Evolutionary conservation across 2,113 vertebrate species (phyloP), one percentile per base, ranked within the genome.

Genomic region (Steatornis caripensis): DNA sequence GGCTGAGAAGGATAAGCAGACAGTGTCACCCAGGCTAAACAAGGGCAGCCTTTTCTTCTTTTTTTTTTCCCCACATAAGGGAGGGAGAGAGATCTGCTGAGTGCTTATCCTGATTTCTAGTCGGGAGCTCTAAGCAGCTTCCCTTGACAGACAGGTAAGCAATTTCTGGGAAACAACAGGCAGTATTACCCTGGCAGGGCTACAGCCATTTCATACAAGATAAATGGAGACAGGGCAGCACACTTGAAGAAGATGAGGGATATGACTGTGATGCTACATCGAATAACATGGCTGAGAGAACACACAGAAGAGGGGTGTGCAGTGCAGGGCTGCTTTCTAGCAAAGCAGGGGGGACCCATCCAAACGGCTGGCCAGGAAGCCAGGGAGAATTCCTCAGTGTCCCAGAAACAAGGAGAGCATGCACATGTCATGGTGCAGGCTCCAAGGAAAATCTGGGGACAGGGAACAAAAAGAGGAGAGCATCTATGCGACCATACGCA

Each of bases 101-200:
- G 54, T 4, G 1, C 53, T 83, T 74, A 84, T 45, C 46, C 72
- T 58, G 58, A 80, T 90, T 92, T 84, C 88, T 92, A 75, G 60
- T 65, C 54, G 54, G 75, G 30, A 80, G 74, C 89, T 72, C 62
- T 41, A 79, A 85, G 74, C 51, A 89, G 68, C 43, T 94, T 90
- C 71, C 21, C 48, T 87, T 76, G 72, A 96, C 80, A 92, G 80
- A 89, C 34, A 93, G 80, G 90, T 87, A 72, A 92, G 76, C 48
- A 89, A 91, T 97, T 93, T 82, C 88, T 78, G 54, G 48, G 69
- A 89, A 89, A 89, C 43, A 93, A 86, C 24, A 82, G 65, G 74
- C 66, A 90, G 60, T 37, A 54, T 36, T 66, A 69, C 23, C 10
- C 51, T 60, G 46, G 54, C 78, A 92, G 19, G 36, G 45, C 75